phyloP scores from a whole-genome alignment of 2,888 invertebrate genomes.

The Eupithecia exiguata region DNA sequence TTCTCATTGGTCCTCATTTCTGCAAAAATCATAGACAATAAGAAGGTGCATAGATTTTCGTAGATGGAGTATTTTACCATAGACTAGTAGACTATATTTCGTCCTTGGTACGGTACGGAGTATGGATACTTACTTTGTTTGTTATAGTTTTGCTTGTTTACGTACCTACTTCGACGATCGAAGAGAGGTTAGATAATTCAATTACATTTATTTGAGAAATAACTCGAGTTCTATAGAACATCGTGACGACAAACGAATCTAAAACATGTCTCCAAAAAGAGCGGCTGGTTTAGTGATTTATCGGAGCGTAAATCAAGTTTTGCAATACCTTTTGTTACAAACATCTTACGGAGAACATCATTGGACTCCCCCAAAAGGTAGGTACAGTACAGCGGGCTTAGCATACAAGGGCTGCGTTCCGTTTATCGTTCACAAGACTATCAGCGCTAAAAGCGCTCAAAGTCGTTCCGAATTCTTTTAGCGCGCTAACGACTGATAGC shows the following conservation, averaged over 20 bases:
- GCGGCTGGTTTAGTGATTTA: slow-evolving; percentile 95
- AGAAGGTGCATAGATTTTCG: too few species aligned
- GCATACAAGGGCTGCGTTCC: too few species aligned
- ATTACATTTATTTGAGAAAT: neutral
- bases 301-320: slow-evolving; percentile 83
- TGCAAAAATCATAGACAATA: slow-evolving; percentile 3
- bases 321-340: slow-evolving; percentile 92
- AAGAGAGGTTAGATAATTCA: neutral
- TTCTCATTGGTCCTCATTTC: neutral
- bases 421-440: too few species aligned
- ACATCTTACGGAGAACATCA: slow-evolving; percentile 94
- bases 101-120: neutral
- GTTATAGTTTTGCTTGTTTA: neutral
- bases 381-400: too few species aligned
- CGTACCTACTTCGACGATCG: neutral
- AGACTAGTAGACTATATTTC: too few species aligned
- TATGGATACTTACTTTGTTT: neutral
- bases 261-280: slow-evolving; percentile 69
- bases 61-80: too few species aligned
- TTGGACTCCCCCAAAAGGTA: slow-evolving; percentile 98
- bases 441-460: too few species aligned
- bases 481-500: too few species aligned
- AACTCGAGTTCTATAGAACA: neutral
- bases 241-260: neutral
- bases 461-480: too few species aligned